Conservation (phyloP, 2,797 vertebrate species). For the Calcarius lapponicus region DNA sequence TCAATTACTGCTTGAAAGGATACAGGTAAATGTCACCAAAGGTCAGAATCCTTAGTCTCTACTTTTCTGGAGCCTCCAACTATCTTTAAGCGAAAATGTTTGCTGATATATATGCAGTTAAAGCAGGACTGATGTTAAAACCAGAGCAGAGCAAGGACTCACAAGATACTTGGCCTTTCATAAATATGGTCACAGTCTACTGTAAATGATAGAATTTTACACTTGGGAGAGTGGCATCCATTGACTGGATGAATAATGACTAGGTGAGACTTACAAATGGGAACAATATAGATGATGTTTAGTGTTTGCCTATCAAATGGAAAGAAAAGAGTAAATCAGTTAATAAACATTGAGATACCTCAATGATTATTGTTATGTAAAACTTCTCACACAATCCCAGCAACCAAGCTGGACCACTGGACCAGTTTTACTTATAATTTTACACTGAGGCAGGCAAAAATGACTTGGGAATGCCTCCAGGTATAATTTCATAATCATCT, state of each 20-base stretch:
- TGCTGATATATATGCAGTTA: not conserved
- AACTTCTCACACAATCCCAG: not conserved
- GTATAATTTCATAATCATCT: not conserved
- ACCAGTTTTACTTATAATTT: not conserved
- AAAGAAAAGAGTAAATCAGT: not conserved
- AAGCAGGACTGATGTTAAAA: not conserved
- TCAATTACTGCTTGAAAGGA: not conserved
- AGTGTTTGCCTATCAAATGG: not conserved
- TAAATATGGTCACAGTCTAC: not conserved
- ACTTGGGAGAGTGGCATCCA: not conserved
- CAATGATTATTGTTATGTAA: not conserved
- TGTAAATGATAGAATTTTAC: not conserved
- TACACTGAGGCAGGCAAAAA: not conserved
- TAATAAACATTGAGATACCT: not conserved
- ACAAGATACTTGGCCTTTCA: not conserved
- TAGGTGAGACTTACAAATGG: not conserved
- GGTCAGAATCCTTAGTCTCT: not conserved
- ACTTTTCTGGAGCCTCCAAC: not conserved
- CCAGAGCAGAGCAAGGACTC: not conserved
- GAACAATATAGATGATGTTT: not conserved
- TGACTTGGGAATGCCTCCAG: not conserved
- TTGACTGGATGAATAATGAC: not conserved
- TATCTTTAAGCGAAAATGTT: not conserved
- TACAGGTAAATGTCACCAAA: not conserved
- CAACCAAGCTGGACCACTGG: not conserved